Conservation (phyloP, 2,113 vertebrate species). For the Lanius ludovicianus region DNA sequence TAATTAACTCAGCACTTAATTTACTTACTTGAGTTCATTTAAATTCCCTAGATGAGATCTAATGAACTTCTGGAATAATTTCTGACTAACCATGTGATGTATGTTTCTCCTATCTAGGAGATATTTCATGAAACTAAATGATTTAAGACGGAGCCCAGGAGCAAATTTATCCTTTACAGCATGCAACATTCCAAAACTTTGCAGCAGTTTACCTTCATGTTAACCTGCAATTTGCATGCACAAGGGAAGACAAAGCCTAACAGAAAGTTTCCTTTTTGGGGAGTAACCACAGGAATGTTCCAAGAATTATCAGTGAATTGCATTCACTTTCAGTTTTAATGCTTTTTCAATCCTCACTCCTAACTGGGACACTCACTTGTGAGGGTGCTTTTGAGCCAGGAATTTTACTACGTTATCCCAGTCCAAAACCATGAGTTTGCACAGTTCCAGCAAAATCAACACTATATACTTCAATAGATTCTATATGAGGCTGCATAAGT, state of each 20-base stretch:
- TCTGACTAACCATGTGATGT: slow-evolving; percentile 73
- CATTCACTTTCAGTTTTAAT: background rate
- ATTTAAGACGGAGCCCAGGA: slow-evolving; percentile 30
- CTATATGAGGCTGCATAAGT: background rate
- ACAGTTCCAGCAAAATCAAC: background rate
- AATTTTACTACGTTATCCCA: rapidly evolving
- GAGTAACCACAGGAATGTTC: too few species aligned
- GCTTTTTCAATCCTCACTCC: background rate
- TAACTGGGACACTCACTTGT: background rate
- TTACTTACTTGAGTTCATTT: slow-evolving; percentile 81
- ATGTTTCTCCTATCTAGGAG: slow-evolving; percentile 52
- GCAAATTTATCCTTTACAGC: background rate
- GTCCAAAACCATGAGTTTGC: background rate
- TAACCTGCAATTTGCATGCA: background rate
- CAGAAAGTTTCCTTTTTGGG: background rate
- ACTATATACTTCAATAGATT: rapidly evolving
- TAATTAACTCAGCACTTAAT: slow-evolving; percentile 86
- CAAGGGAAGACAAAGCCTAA: background rate
- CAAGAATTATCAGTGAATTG: background rate
- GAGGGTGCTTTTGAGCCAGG: background rate
- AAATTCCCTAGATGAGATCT: slow-evolving; percentile 79
- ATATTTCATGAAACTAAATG: slow-evolving; percentile 73
- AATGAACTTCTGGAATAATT: slow-evolving; percentile 78
- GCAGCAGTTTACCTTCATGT: background rate
- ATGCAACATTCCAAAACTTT: background rate